Evolutionary conservation across 2,797 vertebrate genomes (phyloP), one percentile per base, ranked within the genome.

Genomic region (Nasua narica): DNA sequence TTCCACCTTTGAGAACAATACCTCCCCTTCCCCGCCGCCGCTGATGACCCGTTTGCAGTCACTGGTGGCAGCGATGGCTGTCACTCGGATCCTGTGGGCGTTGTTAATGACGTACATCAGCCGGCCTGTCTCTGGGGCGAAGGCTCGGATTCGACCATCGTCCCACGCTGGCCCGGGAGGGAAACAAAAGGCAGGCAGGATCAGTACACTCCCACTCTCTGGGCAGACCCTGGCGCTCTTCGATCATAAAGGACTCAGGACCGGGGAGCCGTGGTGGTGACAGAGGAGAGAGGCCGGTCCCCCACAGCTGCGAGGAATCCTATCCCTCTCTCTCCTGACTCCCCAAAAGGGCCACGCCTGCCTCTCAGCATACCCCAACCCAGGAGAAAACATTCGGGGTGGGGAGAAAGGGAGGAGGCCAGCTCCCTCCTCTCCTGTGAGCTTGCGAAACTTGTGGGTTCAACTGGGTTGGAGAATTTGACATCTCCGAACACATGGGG

Each of bases 11-110:
- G 16, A 54, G 35, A 48, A 98, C 96, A 13, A 81, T 97, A 99
- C 99, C 99, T 99, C 99, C 77, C 99, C 99, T 89, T 99, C 99
- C 70, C 99, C 99, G 29, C 99, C 99, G 54, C 99, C 99, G 37
- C 99, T 99, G 96, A 99, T 65, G 65, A 99, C 98, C 96, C 98
- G 99, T 94, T 98, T 99, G 78, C 99, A 99, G 98, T 99, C 98
- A 4, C 97, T 98, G 94, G 99, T 99, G 79, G 99, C 98, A 5
- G 99, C 98, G 0, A 99, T 98, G 62, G 99, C 99, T 0, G 99
- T 99, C 96, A 99, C 99, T 0, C 99, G 99, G 96, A 98, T 98
- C 97, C 98, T 99, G 96, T 99, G 99, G 8, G 99, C 99, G 0
- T 99, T 98, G 91, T 99, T 97, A 89, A 99, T 99, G 89, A 97